Evolutionary conservation across 2,888 invertebrate species (phyloP).

Genomic region (Teinopalpus imperialis): DNA sequence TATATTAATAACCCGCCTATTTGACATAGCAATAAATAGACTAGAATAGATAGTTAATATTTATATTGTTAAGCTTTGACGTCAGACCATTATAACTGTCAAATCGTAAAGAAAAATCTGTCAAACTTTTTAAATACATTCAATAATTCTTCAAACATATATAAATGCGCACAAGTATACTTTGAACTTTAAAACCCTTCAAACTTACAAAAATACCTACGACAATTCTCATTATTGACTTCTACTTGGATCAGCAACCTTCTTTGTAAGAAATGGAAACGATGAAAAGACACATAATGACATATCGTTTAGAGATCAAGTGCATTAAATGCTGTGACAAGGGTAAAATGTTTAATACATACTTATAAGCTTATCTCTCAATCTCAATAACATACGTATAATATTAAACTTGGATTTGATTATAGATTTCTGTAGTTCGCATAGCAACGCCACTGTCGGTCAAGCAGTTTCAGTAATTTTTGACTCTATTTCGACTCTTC

Average conservation of each 20-base stretch:
- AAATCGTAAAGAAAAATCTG: slow-evolving; percentile 36
- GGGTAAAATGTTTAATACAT: slow-evolving; percentile 72
- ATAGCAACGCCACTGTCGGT: slow-evolving; percentile 59
- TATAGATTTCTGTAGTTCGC: slow-evolving; percentile 75
- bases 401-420: slow-evolving; percentile 68
- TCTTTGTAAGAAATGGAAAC: slow-evolving; percentile 18
- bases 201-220: too few relatives aligned
- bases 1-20: slow-evolving; percentile 78
- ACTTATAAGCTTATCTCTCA: slow-evolving; percentile 55
- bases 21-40: slow-evolving; percentile 80
- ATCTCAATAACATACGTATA: slow-evolving; percentile 52
- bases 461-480: slow-evolving; percentile 39
- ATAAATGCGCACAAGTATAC: slow-evolving; percentile 54
- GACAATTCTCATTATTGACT: slow-evolving; percentile 11
- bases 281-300: slow-evolving; percentile 39
- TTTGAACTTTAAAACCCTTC: background rate
- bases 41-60: slow-evolving; percentile 74
- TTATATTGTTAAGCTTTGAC: slow-evolving; percentile 67
- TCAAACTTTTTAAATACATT: slow-evolving; percentile 13
- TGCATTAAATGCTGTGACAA: slow-evolving; percentile 78
- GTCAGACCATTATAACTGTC: slow-evolving; percentile 52
- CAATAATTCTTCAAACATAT: slow-evolving; percentile 24
- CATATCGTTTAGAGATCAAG: slow-evolving; percentile 72
- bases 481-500: slow-evolving; percentile 21
- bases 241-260: background rate